Conservation (phyloP, 2,113 vertebrate species). For the Aptenodytes patagonicus region DNA sequence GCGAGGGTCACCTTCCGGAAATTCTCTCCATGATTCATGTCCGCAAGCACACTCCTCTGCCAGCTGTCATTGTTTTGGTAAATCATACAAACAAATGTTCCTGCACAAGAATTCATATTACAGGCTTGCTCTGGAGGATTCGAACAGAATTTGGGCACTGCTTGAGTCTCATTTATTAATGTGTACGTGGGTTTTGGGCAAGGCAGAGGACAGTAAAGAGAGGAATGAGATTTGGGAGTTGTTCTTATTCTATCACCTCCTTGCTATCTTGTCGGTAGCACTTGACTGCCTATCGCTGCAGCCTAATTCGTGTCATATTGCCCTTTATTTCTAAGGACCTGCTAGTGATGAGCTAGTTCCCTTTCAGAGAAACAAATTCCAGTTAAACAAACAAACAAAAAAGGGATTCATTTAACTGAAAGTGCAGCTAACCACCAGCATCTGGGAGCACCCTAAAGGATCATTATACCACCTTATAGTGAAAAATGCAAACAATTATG, state of each 20-base stretch:
- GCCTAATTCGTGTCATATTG: conserved; percentile 19
- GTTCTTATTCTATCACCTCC: conserved; percentile 10
- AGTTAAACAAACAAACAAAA: conserved; percentile 12
- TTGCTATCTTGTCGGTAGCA: neutral
- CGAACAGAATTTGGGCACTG: neutral
- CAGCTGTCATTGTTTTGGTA: conserved; percentile 94
- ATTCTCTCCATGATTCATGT: conserved; percentile 97
- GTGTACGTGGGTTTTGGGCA: neutral
- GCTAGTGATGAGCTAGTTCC: neutral
- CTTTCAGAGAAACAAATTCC: conserved; percentile 39
- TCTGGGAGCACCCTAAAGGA: conserved; percentile 3
- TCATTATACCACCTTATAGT: conserved; percentile 15
- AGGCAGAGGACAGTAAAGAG: neutral
- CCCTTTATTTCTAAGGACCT: conserved; percentile 16
- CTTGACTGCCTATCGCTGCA: neutral
- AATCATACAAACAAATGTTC: conserved; percentile 72
- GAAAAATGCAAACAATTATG: conserved; percentile 50
- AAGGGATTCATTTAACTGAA: conserved; percentile 3
- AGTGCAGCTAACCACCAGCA: conserved; percentile 17
- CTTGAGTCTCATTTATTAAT: conserved; percentile 11
- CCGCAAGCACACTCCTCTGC: conserved; percentile 91
- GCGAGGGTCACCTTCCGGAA: conserved; percentile 95
- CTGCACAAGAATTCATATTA: conserved; percentile 7
- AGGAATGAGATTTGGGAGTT: neutral
- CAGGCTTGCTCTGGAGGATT: conserved; percentile 15